phyloP scores from a whole-genome alignment of 1,140 invertebrate genomes.

The Bombus breviceps region DNA sequence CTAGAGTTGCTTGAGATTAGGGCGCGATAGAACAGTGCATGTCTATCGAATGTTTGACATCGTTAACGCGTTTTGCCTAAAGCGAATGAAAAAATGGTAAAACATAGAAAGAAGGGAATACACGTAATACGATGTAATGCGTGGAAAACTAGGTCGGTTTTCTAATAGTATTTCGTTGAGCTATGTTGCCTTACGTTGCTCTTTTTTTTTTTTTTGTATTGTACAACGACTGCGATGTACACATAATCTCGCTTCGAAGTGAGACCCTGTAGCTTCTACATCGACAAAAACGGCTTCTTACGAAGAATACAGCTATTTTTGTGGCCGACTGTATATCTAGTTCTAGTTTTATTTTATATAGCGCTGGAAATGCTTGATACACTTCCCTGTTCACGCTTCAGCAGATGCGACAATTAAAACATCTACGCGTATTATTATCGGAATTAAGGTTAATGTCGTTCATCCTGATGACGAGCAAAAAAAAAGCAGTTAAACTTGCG shows the following conservation, averaged over 20 bases:
- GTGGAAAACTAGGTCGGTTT: too few species aligned
- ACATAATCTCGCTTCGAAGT: too few species aligned
- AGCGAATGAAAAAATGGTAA: too few species aligned
- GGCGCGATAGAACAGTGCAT: too few species aligned
- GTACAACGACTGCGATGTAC: too few species aligned
- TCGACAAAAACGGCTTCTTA: background rate
- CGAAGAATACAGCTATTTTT: accelerated
- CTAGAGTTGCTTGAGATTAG: background rate
- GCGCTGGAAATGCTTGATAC: background rate
- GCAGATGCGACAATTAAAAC: background rate
- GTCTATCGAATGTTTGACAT: background rate
- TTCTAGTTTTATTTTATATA: background rate
- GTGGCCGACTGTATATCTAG: background rate
- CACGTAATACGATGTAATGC: too few species aligned
- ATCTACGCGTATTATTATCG: background rate
- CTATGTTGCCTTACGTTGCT: too few species aligned
- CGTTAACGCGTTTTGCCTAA: too few species aligned
- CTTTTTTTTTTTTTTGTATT: too few species aligned
- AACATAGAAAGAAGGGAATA: too few species aligned
- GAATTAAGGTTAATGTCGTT: background rate
- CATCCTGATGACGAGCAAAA: background rate
- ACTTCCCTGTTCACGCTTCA: background rate
- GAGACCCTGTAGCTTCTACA: background rate
- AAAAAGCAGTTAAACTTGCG: conserved; percentile 16
- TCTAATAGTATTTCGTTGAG: too few species aligned